These are phyloP conservation scores for Rhabdornis inornatus DNA, from an alignment of 2,113 vertebrate species.

Conservation along the genomic window DNA sequence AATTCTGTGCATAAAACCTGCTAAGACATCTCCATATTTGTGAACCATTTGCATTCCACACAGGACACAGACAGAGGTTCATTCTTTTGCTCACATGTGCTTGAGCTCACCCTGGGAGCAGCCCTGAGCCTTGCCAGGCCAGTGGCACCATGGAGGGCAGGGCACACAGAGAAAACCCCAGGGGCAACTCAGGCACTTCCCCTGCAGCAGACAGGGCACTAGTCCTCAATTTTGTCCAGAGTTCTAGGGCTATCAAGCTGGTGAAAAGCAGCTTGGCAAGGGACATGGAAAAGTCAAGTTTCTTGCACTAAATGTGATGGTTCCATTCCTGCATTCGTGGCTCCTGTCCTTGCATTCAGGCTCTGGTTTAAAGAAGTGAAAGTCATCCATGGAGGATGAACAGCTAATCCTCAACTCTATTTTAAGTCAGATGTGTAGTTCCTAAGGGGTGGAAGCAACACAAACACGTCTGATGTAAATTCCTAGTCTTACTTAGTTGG, in stretches of 20 bases:
- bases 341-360: rapidly evolving
- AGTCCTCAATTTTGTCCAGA: not conserved
- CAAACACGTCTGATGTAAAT: not conserved
- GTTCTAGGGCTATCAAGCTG: not conserved
- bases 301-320: not conserved
- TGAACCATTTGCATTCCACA: not conserved
- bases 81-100: rapidly evolving
- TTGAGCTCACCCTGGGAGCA: not conserved
- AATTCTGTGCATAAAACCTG: not conserved
- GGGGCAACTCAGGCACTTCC: not conserved
- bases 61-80: not conserved
- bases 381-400: not conserved
- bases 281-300: not conserved
- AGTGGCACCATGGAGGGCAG: not conserved
- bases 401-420: not conserved
- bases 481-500: not conserved
- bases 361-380: not conserved
- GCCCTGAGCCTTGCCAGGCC: not conserved
- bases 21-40: not conserved
- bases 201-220: rapidly evolving
- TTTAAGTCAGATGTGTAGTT: not conserved
- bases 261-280: not conserved
- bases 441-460: not conserved
- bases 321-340: not conserved
- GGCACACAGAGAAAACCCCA: not conserved